Base-by-base conservation (phyloP, 2,888 invertebrate species). In the Phanerotoma sp. region DNA sequence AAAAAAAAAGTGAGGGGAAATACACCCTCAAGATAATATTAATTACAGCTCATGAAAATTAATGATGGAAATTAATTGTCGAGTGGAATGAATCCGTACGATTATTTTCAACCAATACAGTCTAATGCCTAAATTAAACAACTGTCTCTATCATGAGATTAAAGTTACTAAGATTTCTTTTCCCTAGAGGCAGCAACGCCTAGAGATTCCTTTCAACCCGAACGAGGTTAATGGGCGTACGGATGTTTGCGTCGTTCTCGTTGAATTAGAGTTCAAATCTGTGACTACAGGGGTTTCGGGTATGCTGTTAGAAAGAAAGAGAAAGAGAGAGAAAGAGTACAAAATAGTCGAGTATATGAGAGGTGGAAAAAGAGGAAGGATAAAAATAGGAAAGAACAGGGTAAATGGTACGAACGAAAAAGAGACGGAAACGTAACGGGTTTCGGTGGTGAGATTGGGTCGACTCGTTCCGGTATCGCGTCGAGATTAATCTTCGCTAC, bases 401-500 rank as follows among this genome's bases (percentile, higher is more conserved):
- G n/a, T 9, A 48, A 38, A 38, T 18, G 18, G 18, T 18, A 13
- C 20, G 18, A 35, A 18, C 7, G 21, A 42, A 28, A 32, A 50
- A 42, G 33, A 50, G 44, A 45, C 42, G 54, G 44, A 54, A 49
- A 44, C 33, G 33, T 50, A 50, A 50, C 42, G 33, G 50, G 41
- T 41, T 41, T 42, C 21, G 41, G 22, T 42, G 42, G 50, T 42
- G 33, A 50, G 50, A 50, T 50, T 50, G 32, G 50, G 41, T 33
- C 33, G 45, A 41, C 52, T 49, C 45, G 46, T 56, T 42, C 53
- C 42, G 49, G 33, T 53, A 56, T 57, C 50, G 58, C 53, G 57
- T 50, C 57, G 61, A 66, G 66, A 74, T 73, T 74, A 75, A 76
- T 74, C 74, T 72, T 69, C 62, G 61, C 63, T 62, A 61, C 33